Evolutionary conservation across 2,888 invertebrate genomes (phyloP), one percentile per base, ranked within the genome.

Genomic region (Neocrepidodera transversa): DNA sequence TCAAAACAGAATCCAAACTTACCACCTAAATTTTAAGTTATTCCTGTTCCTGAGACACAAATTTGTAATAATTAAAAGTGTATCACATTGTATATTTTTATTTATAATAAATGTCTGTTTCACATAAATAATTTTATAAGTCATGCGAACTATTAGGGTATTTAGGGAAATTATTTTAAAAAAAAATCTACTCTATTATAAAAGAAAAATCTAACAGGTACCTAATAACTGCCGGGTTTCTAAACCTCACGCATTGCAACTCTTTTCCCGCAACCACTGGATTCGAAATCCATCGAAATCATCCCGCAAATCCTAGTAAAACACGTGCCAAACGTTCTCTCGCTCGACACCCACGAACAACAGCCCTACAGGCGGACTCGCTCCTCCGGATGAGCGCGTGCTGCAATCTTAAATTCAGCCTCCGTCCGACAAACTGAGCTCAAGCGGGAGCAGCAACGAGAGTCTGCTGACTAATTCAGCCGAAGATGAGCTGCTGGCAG

Each of bases 371-470:
- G 11, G 36, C 38, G 23, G 17, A 16, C 35, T 35, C 49, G 47
- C 45, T 10, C 10, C 40, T 13, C 17, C 28, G 42, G 32, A 38
- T 17, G 8, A 8, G 38, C 38, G 38, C 56, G 40, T 42, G 52
- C 35, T 36, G 50, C 49, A 48, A 43, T 45, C 49, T 52, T 48
- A 50, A 18, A 30, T 50, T 48, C 35, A 18, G 35, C 20, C 48
- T 35, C 40, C 48, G 47, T 40, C 49, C 60, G 49, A 52, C 42
- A 40, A 57, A 63, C 62, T 62, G 62, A 51, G 42, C 38, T 7
- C 28, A 30, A 51, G 42, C 51, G 30, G 13, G 14, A 14, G 17
- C 51, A 49, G 50, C 30, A 51, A 56, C 50, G n/a, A n/a, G n/a
- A 42, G 55, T 56, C 51, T 51, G 51, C 60, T 52, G 11, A 2